phyloP scores from a whole-genome alignment of 2,797 vertebrate species.

The Crocodylus rhombifer region DNA sequence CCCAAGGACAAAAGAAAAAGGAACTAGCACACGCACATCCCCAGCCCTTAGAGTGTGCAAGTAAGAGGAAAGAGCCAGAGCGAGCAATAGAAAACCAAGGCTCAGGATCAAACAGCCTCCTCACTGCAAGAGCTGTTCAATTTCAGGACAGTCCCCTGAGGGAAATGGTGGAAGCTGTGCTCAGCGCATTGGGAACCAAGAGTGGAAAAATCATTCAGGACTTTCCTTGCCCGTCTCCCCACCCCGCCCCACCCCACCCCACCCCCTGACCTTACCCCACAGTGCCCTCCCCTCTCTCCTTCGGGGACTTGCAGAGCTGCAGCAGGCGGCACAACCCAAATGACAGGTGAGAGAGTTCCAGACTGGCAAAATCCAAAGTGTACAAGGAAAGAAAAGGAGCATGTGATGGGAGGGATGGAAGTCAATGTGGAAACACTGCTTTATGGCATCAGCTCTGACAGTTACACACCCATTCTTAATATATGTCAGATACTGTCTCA shows the following conservation, averaged over 20 bases:
- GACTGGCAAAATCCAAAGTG: background rate
- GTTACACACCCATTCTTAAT: too few relatives aligned
- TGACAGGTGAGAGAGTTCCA: background rate
- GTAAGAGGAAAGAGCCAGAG: background rate
- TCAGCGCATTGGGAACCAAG: background rate
- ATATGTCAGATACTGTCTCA: background rate
- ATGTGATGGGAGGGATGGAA: background rate
- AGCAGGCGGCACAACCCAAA: background rate
- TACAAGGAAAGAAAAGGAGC: background rate
- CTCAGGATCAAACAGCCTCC: background rate
- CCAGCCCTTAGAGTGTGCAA: too few relatives aligned
- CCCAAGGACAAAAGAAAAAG: background rate
- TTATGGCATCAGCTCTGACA: background rate
- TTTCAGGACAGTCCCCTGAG: background rate
- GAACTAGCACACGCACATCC: background rate
- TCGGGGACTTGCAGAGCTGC: background rate
- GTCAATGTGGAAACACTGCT: background rate
- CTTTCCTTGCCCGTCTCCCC: too few relatives aligned
- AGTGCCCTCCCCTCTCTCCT: too few relatives aligned
- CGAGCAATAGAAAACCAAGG: background rate
- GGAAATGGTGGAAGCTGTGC: background rate
- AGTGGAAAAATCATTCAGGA: background rate
- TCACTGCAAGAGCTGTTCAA: too few relatives aligned
- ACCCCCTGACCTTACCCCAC: too few relatives aligned
- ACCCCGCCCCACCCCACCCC: too few relatives aligned